Evolutionary conservation across 2,888 invertebrate species (phyloP).

Genomic region (Agapostemon virescens): DNA sequence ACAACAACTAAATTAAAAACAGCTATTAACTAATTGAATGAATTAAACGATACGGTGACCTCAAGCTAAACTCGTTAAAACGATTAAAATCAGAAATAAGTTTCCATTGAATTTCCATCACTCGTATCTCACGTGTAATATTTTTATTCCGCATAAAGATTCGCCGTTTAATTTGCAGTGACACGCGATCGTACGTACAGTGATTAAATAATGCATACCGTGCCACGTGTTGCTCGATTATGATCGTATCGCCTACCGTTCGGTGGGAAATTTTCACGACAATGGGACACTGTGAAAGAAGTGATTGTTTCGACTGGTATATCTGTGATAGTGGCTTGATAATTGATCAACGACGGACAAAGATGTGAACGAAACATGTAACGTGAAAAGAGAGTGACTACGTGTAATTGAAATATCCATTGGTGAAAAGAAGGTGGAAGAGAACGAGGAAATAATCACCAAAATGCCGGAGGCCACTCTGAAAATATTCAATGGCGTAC

Average conservation of each 20-base stretch:
- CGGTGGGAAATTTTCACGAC: conserved; percentile 6
- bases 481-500: conserved; percentile 70
- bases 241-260: background rate
- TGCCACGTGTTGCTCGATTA: background rate
- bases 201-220: background rate
- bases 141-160: too few relatives aligned
- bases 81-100: too few relatives aligned
- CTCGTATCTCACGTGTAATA: too few relatives aligned
- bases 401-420: conserved; percentile 52
- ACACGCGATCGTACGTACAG: background rate
- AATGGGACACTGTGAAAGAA: conserved; percentile 42
- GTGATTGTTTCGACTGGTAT: conserved; percentile 38
- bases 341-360: conserved; percentile 42
- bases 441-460: conserved; percentile 48
- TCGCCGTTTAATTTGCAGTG: too few relatives aligned
- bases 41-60: too few relatives aligned
- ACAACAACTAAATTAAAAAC: too few relatives aligned
- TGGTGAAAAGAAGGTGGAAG: conserved; percentile 47
- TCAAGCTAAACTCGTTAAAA: too few relatives aligned
- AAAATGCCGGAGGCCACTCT: conserved; percentile 70
- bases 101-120: too few relatives aligned
- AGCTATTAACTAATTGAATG: too few relatives aligned
- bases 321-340: conserved; percentile 34
- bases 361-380: conserved; percentile 54
- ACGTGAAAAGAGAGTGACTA: conserved; percentile 33